Percentiles rank a stretch among this genome's conserved stretches.
Conservation (phyloP, 2,113 vertebrate species). For the Chunga burmeisteri region DNA sequence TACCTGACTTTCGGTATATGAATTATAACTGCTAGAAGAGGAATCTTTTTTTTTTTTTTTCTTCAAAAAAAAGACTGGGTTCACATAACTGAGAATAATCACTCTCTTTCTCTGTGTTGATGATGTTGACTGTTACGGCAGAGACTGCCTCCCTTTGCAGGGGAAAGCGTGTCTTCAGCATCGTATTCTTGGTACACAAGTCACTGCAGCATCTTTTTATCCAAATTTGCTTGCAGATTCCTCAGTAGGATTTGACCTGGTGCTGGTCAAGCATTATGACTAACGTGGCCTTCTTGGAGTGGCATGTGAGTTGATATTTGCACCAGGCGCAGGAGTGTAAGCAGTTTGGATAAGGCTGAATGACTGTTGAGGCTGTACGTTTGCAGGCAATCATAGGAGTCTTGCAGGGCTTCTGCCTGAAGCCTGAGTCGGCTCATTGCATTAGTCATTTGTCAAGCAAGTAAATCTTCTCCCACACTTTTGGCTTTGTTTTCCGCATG, state of each 20-base stretch:
- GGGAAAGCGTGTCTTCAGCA: not conserved
- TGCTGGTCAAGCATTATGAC: not conserved
- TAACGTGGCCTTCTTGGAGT: not conserved
- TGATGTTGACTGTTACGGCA: not conserved
- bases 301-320: not conserved
- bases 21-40: not conserved
- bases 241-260: not conserved
- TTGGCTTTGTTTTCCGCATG: not conserved
- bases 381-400: not conserved
- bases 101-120: not conserved
- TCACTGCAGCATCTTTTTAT: not conserved
- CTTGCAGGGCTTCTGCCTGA: not conserved
- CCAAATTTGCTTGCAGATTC: not conserved
- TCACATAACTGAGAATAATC: not conserved
- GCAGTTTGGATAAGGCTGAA: not conserved
- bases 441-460: not conserved
- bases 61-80: not conserved
- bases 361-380: not conserved
- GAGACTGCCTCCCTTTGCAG: not conserved
- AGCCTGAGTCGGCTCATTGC: not conserved
- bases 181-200: not conserved
- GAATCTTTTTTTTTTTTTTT: no score
- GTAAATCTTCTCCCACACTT: slow-evolving; percentile 4
- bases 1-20: not conserved
- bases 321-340: not conserved